Conservation (phyloP, 2,113 vertebrate species). For the Cygnus atratus region DNA sequence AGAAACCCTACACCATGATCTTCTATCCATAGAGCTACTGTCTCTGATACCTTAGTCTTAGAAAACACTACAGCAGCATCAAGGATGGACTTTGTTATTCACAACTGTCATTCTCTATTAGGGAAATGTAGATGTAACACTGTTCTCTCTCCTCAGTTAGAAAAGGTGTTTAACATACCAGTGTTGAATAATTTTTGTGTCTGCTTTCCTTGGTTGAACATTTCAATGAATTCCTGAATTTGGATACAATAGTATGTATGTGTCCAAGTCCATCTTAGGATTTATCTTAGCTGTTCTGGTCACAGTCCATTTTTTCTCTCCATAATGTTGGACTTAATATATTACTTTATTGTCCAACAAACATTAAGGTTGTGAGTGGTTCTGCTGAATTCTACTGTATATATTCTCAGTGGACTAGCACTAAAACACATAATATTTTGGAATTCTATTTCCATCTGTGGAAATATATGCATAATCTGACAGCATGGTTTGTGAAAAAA, state of each 20-base stretch:
- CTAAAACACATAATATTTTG: neutral
- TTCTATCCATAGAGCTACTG: neutral
- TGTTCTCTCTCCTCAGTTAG: neutral
- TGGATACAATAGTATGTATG: neutral
- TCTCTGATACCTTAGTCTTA: neutral
- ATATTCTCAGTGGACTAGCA: neutral
- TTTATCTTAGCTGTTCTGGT: neutral
- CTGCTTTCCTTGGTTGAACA: neutral
- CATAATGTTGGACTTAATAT: neutral
- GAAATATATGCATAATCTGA: neutral
- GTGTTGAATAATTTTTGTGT: neutral
- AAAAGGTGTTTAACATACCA: neutral
- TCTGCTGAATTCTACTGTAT: neutral
- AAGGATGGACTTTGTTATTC: neutral
- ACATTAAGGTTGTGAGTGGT: neutral
- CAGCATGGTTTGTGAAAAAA: neutral
- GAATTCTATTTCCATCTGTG: neutral
- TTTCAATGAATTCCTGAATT: neutral
- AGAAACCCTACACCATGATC: neutral
- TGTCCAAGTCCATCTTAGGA: neutral
- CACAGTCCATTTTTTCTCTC: neutral
- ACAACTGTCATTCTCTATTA: too few relatives aligned
- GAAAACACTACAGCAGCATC: neutral
- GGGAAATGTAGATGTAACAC: neutral
- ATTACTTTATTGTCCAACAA: neutral